These are phyloP conservation scores for Tolmerus cingulatus DNA, from an alignment of 2,888 invertebrate species.

Conservation along the genomic window DNA sequence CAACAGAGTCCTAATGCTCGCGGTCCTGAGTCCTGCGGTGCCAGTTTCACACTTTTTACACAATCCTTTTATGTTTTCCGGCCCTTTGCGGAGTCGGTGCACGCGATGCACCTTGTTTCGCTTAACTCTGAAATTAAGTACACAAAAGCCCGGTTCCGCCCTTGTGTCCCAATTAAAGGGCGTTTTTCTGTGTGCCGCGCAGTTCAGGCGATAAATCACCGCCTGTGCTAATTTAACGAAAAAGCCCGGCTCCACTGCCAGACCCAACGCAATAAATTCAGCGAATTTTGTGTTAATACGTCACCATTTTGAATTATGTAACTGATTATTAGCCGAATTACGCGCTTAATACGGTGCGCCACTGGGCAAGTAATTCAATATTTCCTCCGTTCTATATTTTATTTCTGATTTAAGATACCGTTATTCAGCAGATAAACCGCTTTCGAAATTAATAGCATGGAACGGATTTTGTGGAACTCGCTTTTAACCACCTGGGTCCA, in stretches of 20 bases:
- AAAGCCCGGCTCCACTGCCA: slow-evolving; percentile 13
- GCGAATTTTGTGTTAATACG: slow-evolving; percentile 32
- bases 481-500: neutral
- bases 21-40: neutral
- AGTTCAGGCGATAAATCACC: slow-evolving; percentile 7
- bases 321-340: slow-evolving; percentile 36
- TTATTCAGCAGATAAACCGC: slow-evolving; percentile 20
- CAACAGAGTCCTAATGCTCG: neutral
- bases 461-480: neutral
- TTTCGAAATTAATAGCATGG: neutral
- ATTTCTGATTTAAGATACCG: slow-evolving; percentile 28
- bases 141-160: neutral
- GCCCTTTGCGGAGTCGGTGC: neutral
- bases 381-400: slow-evolving; percentile 9
- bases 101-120: slow-evolving; percentile 1
- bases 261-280: slow-evolving; percentile 17
- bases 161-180: slow-evolving; percentile 16
- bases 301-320: slow-evolving; percentile 33
- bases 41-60: slow-evolving; percentile 15
- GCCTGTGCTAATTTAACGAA: slow-evolving; percentile 36
- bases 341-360: slow-evolving; percentile 22
- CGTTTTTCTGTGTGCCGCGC: slow-evolving; percentile 6
- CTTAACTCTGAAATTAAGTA: slow-evolving; percentile 15
- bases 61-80: neutral
- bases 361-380: slow-evolving; percentile 27